Percentiles rank a stretch among this genome's conserved stretches.
Evolutionary conservation across 2,113 vertebrate genomes (phyloP).

Genomic region (Bungarus multicinctus): DNA sequence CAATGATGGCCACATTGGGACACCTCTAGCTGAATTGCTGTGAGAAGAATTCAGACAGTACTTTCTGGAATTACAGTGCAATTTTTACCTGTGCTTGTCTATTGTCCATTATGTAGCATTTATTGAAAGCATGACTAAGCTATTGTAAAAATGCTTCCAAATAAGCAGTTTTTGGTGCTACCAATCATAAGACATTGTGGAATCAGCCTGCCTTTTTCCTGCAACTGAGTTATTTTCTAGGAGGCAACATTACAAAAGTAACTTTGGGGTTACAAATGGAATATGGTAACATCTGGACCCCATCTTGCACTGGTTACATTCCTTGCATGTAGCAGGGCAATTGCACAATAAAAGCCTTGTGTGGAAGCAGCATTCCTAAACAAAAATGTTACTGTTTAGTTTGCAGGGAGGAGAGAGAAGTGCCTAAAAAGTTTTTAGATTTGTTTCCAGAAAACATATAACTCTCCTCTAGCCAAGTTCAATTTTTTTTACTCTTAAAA

Average conservation of each 20-base stretch:
- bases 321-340: not conserved
- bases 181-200: not conserved
- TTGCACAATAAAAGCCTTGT: not conserved
- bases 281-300: not conserved
- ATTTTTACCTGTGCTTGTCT: not conserved
- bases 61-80: not conserved
- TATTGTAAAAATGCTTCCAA: not conserved
- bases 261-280: not conserved
- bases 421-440: not conserved
- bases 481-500: not conserved
- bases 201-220: not conserved
- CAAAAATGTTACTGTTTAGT: not conserved
- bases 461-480: not conserved
- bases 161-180: not conserved
- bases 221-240: not conserved
- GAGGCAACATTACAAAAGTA: not conserved
- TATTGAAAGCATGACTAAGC: not conserved
- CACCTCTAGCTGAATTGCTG: not conserved
- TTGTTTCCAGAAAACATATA: not conserved
- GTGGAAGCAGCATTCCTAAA: not conserved
- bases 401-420: not conserved
- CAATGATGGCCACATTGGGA: not conserved
- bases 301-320: not conserved
- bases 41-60: not conserved
- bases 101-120: not conserved